Evolutionary conservation across 1,140 invertebrate species (phyloP).

Genomic region (Apis dorsata): DNA sequence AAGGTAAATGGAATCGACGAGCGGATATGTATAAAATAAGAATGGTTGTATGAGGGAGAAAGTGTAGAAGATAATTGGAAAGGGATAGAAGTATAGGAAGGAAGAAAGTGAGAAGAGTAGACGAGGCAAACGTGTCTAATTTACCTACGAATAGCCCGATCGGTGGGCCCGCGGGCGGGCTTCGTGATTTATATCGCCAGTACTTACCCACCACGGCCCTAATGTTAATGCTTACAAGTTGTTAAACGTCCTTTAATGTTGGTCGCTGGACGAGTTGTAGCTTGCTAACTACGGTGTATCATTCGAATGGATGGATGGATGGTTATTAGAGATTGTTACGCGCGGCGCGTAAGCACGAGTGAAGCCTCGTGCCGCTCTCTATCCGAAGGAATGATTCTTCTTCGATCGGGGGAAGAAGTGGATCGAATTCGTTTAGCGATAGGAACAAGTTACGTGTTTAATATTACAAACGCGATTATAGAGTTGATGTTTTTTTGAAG

Average conservation of each 20-base stretch:
- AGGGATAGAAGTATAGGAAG: slow-evolving; percentile 23
- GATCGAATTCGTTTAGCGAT: not conserved
- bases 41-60: too few relatives aligned
- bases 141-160: slow-evolving; percentile 73
- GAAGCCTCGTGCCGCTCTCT: not conserved
- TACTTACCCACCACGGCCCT: slow-evolving; percentile 43
- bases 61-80: not conserved
- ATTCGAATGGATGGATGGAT: slow-evolving; percentile 34
- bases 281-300: slow-evolving; percentile 48
- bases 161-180: slow-evolving; percentile 64
- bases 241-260: slow-evolving; percentile 66
- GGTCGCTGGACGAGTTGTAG: slow-evolving; percentile 56
- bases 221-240: slow-evolving; percentile 67
- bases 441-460: too few relatives aligned
- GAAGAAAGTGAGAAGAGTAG: slow-evolving; percentile 27
- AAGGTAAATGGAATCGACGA: slow-evolving; percentile 35
- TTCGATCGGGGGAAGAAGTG: not conserved
- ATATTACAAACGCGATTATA: not conserved
- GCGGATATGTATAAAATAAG: slow-evolving; percentile 1
- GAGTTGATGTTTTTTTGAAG: too few relatives aligned
- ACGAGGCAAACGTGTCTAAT: slow-evolving; percentile 68
- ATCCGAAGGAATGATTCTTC: not conserved
- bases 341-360: not conserved
- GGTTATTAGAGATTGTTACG: slow-evolving; percentile 50
- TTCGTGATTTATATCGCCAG: slow-evolving; percentile 68